Evolutionary conservation across 1,140 invertebrate genomes (phyloP), one percentile per base, ranked within the genome.

Genomic region (Berghia stephanieae): DNA sequence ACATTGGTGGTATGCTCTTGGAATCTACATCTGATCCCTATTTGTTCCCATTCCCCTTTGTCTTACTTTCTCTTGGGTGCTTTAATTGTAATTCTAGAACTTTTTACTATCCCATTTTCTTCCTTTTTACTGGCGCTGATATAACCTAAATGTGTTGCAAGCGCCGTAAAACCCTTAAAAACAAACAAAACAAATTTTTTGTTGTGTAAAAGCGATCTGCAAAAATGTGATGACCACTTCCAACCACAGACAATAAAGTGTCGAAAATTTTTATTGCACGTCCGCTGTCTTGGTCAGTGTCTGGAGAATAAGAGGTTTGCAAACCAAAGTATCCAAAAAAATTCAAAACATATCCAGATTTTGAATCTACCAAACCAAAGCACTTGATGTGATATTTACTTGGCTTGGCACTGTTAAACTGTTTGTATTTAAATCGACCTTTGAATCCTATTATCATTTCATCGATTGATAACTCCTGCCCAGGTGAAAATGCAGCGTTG

Each of bases 201-300:
- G 66, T 68, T 34, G 66, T 68, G 66, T 16, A 68, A 4, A 16
- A 63, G 16, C 8, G 5, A 68, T 68, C 66, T 36, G 66, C 66
- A 68, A 68, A 68, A 18, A 63, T 38, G 34, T 68, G 66, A 38
- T 68, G 40, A 10, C 34, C 66, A 36, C 10, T 68, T 13, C 66
- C 66, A 10, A 68, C 21, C 4, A 13, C 4, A 38, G 13, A 16
- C 6, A 68, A 38, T 18, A 34, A 24, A 36, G 66, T 68, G 8
- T 40, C 24, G 24, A 68, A 68, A 10, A 68, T 68, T 27, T 16
- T 13, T 4, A 16, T 8, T 63, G 57, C 10, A 16, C 8, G 57
- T 24, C 13, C 8, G 10, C 57, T 31, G 27, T 10, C 57, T 63
- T 63, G 10, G 34, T 63, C 57, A 16, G 8, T 10, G 10, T 63